Evolutionary conservation across 2,113 vertebrate genomes (phyloP), one percentile per base, ranked within the genome.

Genomic region (Trichomycterus rosablanca): DNA sequence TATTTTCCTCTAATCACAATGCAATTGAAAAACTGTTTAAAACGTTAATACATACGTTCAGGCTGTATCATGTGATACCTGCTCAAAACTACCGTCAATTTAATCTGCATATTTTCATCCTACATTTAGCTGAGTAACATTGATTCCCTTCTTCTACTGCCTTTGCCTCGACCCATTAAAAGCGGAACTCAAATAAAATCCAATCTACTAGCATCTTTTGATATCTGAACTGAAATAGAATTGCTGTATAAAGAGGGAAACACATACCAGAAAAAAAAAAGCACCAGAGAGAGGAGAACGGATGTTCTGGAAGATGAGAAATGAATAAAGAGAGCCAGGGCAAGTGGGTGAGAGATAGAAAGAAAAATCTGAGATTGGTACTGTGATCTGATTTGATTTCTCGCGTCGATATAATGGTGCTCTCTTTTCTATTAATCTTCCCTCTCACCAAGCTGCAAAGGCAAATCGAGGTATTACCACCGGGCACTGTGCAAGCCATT

Each of bases 391-490:
- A 82, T 86, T 82, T 83, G 75, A 83, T 85, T 86, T 80, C 74
- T 77, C 68, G 67, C 56, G 71, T 70, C 73, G 75, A 84, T 84
- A 80, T 83, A 80, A 86, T 74, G 74, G 77, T 54, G 63, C 72
- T 81, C 82, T 55, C 49, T 78, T 84, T 82, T 81, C 74, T 82
- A 84, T 87, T 85, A 84, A 84, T 84, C 82, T 84, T 72, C 52
- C 66, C 76, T 76, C 77, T 68, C 71, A 72, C 72, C 72, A 64
- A 76, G 76, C 51, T 39, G 71, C 68, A 67, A 68, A 79, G 79
- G 78, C 71, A 76, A 81, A 84, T 76, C 72, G 2, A 30, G 65
- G 78, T 77, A 78, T 87, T 78, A 81, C 83, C 81, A 81, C 78
- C 77, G 82, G 86, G 82, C 79, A 81, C 78, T 71, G 73, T 74